Percentiles rank a stretch among this genome's conserved stretches.
Evolutionary conservation across 1,140 invertebrate genomes (phyloP).

Genomic region (Leguminivora glycinivorella): DNA sequence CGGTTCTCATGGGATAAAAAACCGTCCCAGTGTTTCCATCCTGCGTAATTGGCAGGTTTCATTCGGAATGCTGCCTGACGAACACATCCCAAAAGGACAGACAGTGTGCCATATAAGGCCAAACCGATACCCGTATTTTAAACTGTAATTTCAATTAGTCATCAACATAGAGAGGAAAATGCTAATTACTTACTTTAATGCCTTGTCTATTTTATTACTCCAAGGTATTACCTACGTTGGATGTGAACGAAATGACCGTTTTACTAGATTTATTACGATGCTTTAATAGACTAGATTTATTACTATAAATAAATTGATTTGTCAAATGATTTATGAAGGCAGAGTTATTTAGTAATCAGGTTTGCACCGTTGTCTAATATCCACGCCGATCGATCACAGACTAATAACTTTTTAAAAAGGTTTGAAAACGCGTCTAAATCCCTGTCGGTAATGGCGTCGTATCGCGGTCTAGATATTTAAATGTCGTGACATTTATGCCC

Average conservation of each 20-base stretch:
- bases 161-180: constrained; percentile 28
- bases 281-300: constrained; percentile 27
- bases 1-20: constrained; percentile 58
- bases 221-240: background rate
- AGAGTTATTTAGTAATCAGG: constrained; percentile 34
- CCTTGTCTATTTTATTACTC: constrained; percentile 21
- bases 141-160: constrained; percentile 66
- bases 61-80: constrained; percentile 63
- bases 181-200: constrained; percentile 19
- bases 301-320: constrained; percentile 28
- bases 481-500: constrained; percentile 47
- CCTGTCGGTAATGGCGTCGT: constrained; percentile 38
- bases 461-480: constrained; percentile 33
- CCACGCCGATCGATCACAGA: constrained; percentile 8
- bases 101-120: constrained; percentile 55
- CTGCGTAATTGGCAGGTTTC: constrained; percentile 64
- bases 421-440: constrained; percentile 38
- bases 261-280: constrained; percentile 18
- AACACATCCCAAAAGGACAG: constrained; percentile 66
- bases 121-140: constrained; percentile 52
- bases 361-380: constrained; percentile 33
- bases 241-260: background rate
- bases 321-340: constrained; percentile 19
- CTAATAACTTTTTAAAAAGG: constrained; percentile 25
- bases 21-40: constrained; percentile 54